Conservation (phyloP, 1,140 invertebrate species). For the Akabosia matsudoensis region DNA sequence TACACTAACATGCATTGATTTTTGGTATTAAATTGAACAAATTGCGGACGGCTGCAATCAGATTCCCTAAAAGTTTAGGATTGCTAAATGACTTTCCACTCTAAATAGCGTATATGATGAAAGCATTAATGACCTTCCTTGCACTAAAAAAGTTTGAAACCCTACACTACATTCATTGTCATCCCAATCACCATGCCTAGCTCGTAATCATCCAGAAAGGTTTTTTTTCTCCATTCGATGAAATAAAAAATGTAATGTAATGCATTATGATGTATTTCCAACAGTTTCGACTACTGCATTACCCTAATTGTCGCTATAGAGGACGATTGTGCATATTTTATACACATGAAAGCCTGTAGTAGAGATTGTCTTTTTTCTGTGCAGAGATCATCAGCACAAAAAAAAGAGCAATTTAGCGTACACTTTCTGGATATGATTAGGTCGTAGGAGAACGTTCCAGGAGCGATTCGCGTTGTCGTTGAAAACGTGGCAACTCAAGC, state of each 20-base stretch:
- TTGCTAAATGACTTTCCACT: no score
- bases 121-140: background rate
- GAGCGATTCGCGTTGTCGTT: conserved; percentile 15
- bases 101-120: background rate
- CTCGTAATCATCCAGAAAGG: background rate
- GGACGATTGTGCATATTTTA: no score
- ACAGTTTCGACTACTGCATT: no score
- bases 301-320: no score
- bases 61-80: no score
- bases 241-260: background rate
- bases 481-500: conserved; percentile 16
- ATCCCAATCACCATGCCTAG: background rate
- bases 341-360: no score
- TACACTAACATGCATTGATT: background rate
- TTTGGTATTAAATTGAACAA: no score
- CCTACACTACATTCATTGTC: background rate
- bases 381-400: background rate
- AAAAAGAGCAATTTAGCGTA: conserved; percentile 9
- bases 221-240: background rate
- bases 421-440: conserved; percentile 3
- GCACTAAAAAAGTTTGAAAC: background rate
- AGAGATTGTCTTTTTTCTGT: background rate
- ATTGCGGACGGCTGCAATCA: no score
- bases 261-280: background rate
- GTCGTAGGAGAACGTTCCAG: background rate